Conservation (phyloP, 2,888 invertebrate species). For the Gandaritis pyraliata region DNA sequence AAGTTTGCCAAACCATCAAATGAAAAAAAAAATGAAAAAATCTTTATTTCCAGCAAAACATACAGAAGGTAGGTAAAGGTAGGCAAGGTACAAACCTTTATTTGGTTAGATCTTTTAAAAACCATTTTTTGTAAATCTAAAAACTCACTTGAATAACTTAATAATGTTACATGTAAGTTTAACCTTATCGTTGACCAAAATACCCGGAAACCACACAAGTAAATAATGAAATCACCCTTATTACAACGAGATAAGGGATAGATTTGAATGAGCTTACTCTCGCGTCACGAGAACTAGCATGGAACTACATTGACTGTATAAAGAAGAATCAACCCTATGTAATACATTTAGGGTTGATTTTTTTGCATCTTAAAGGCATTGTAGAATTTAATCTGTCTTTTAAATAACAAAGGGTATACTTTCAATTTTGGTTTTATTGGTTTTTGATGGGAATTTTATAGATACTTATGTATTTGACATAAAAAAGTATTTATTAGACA, state of each 20-base stretch:
- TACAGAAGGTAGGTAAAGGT: no score
- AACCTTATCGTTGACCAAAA: conserved; percentile 15
- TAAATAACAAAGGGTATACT: conserved; percentile 29
- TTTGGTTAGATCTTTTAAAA: no score
- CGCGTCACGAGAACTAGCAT: conserved; percentile 5
- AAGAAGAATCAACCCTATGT: conserved; percentile 9
- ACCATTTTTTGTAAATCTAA: no score
- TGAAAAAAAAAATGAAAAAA: no score
- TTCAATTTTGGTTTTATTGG: conserved; percentile 31
- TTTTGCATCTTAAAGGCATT: conserved; percentile 5
- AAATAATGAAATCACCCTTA: conserved; percentile 12
- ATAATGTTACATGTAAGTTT: not conserved
- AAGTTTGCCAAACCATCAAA: no score
- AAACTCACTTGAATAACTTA: no score
- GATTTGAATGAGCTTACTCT: not conserved
- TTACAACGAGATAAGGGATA: not conserved
- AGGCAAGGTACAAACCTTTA: no score
- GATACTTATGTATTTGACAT: not conserved
- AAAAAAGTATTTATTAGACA: no score
- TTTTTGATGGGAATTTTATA: conserved; percentile 27
- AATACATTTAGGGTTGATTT: not conserved
- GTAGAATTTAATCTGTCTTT: conserved; percentile 27
- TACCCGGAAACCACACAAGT: conserved; percentile 15
- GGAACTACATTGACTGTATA: not conserved
- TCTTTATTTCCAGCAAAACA: no score